Conservation (phyloP, 2,888 invertebrate species). For the Hecatera dysodea region DNA sequence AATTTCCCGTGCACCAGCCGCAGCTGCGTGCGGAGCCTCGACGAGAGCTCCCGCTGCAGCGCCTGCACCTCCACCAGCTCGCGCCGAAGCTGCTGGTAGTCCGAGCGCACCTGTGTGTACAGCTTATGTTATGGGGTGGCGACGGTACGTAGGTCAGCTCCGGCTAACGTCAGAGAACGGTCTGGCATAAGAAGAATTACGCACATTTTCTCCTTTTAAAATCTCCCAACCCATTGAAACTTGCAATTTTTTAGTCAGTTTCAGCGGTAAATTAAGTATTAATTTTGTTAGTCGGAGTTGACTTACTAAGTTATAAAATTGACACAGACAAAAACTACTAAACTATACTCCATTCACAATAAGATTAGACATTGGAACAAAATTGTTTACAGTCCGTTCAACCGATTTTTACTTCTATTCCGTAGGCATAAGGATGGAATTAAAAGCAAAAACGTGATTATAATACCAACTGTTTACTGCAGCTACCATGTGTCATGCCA, state of each 20-base stretch:
- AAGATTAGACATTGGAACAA: no score
- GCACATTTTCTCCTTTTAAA: background rate
- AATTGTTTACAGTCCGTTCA: no score
- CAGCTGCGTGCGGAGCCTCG: constrained; percentile 93
- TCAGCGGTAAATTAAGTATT: background rate
- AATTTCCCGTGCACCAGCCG: constrained; percentile 94
- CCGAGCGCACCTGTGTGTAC: constrained; percentile 91
- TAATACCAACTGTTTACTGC: no score
- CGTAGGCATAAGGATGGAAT: no score
- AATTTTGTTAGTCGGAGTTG: constrained; percentile 63
- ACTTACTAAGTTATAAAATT: constrained; percentile 46
- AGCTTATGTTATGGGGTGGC: constrained; percentile 17
- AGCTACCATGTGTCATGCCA: no score
- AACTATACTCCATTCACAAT: no score
- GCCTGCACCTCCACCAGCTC: constrained; percentile 95
- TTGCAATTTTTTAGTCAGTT: constrained; percentile 1
- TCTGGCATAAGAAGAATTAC: background rate
- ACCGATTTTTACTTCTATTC: no score
- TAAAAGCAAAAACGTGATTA: no score
- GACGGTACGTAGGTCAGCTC: constrained; percentile 51
- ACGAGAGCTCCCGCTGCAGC: constrained; percentile 94
- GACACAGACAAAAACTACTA: constrained; percentile 50
- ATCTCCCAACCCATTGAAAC: background rate
- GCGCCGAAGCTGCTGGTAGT: constrained; percentile 94
- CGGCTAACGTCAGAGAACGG: constrained; percentile 49